Percentiles rank a stretch among this genome's conserved stretches.
phyloP scores from a whole-genome alignment of 2,888 invertebrate species.

The Melieria omissa region DNA sequence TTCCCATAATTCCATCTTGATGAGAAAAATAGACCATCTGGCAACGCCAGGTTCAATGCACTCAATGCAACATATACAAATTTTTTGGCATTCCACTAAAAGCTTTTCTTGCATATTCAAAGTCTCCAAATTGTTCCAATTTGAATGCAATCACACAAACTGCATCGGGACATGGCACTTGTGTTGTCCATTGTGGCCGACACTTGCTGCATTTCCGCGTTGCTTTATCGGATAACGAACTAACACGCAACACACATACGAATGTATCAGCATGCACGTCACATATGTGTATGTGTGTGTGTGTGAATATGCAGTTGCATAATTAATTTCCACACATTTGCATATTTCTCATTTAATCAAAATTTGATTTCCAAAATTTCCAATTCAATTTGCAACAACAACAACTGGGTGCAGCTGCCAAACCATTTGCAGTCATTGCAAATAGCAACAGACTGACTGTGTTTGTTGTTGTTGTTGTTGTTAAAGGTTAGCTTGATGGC shows the following conservation, averaged over 20 bases:
- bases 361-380: conserved; percentile 48
- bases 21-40: no score
- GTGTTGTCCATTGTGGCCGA: no score
- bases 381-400: conserved; percentile 36
- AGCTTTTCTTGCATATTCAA: no score
- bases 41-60: no score
- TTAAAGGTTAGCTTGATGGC: neutral
- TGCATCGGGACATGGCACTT: no score
- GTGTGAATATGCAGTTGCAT: conserved; percentile 2
- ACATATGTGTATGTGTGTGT: neutral
- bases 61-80: no score
- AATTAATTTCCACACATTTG: conserved; percentile 38
- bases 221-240: no score
- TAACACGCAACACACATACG: neutral
- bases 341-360: conserved; percentile 62
- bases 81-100: no score
- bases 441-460: conserved; percentile 10
- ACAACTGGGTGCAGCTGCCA: neutral
- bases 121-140: no score
- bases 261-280: neutral
- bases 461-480: conserved; percentile 7
- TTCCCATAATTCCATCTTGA: no score
- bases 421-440: neutral
- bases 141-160: no score
- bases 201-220: no score